Conservation (phyloP, 1,140 invertebrate species). For the Paracyclopina nana region DNA sequence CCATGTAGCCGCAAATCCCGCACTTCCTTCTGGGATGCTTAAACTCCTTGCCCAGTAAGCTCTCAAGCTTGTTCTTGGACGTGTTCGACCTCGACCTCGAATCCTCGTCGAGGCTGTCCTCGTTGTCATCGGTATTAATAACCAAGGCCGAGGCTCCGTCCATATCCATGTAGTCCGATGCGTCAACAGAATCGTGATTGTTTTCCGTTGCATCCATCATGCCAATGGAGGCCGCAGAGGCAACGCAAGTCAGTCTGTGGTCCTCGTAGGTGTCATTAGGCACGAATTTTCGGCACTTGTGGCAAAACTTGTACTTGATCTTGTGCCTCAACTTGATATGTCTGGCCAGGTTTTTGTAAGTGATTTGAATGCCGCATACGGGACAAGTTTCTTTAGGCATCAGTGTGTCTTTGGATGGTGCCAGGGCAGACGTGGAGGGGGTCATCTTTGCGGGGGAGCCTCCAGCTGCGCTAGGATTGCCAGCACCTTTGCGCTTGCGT, state of each 20-base stretch:
- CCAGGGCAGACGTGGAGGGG: background rate
- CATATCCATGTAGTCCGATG: too few species aligned
- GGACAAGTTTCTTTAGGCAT: slow-evolving; percentile 17
- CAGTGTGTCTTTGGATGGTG: slow-evolving; percentile 5
- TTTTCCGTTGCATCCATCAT: background rate
- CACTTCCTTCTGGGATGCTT: slow-evolving; percentile 15
- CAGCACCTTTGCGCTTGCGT: background rate
- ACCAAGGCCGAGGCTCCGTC: background rate
- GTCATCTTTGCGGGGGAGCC: background rate
- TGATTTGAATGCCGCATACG: slow-evolving; percentile 14
- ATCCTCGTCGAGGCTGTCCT: background rate
- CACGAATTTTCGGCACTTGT: slow-evolving; percentile 16
- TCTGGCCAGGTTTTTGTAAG: slow-evolving; percentile 15
- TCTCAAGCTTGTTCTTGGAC: slow-evolving; percentile 12
- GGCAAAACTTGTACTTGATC: slow-evolving; percentile 17
- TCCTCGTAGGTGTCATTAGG: slow-evolving; percentile 9
- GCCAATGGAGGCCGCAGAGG: background rate
- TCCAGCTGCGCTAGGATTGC: background rate
- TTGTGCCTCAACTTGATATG: slow-evolving; percentile 14
- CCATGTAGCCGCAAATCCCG: slow-evolving; percentile 11
- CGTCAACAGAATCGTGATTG: background rate
- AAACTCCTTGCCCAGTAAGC: slow-evolving; percentile 15
- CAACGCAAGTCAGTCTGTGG: slow-evolving; percentile 5
- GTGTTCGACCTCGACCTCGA: slow-evolving; percentile 8
- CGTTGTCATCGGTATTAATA: background rate